These are phyloP conservation scores for Chaetodon trifasciatus DNA, from an alignment of 2,797 vertebrate species.

Conservation along the genomic window DNA sequence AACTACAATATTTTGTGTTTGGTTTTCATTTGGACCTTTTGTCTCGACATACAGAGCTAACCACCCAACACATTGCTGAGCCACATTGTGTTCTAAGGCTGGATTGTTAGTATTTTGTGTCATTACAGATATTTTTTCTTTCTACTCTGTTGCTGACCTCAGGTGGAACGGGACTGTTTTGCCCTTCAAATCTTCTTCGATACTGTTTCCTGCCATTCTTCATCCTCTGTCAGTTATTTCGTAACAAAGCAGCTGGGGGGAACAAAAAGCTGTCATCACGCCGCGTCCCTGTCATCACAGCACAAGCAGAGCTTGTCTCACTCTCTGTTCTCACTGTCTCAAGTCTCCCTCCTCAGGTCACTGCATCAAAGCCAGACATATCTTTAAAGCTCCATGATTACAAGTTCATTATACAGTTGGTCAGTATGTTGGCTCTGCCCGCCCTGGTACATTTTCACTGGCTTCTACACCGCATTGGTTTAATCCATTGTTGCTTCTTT, in stretches of 20 bases:
- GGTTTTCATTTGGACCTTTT: neutral
- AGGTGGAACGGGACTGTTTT: neutral
- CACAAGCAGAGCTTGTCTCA: neutral
- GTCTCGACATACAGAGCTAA: neutral
- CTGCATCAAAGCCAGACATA: neutral
- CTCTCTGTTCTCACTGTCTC: neutral
- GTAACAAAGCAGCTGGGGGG: neutral
- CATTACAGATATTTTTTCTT: neutral
- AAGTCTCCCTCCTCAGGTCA: neutral
- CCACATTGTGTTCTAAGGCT: neutral
- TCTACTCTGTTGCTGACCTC: no score
- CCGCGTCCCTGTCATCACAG: neutral
- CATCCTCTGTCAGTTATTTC: neutral
- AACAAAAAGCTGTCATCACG: neutral
- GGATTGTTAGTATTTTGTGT: neutral
- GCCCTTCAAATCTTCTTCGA: neutral
- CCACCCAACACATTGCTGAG: neutral
- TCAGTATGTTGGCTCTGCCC: neutral
- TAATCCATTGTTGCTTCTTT: neutral
- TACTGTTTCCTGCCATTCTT: neutral
- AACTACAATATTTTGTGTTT: no score
- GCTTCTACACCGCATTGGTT: neutral
- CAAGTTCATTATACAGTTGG: no score
- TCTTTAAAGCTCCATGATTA: neutral
- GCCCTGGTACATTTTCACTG: neutral